A percentile compares a stretch with the other conserved stretches of the same genome.
These are phyloP conservation scores for Trachythela sp. DNA, from an alignment of 64 coral and sea anemone genomes.

Conservation along the genomic window DNA sequence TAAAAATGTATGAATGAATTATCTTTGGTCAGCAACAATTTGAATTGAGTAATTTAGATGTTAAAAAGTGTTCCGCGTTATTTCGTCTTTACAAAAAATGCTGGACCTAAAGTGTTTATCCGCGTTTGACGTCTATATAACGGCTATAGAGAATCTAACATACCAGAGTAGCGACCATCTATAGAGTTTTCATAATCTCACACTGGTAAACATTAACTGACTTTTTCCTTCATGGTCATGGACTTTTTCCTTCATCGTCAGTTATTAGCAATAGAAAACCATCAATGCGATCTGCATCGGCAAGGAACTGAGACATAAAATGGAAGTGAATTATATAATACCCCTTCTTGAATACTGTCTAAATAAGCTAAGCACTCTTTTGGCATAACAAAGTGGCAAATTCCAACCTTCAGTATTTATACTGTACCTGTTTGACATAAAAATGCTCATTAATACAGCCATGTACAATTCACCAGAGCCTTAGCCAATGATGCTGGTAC, in stretches of 20 bases:
- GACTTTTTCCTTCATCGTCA: background rate
- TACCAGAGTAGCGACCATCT: slow-evolving; percentile 6
- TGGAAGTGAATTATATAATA: too few species aligned
- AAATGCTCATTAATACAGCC: background rate
- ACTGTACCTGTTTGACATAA: background rate
- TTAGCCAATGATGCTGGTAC: background rate
- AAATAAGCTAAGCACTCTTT: background rate
- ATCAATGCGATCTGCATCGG: background rate
- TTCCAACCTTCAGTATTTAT: too few species aligned
- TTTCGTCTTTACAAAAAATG: too few species aligned
- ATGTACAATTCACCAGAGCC: background rate
- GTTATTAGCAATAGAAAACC: background rate
- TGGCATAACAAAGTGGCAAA: too few species aligned
- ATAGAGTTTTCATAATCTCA: background rate
- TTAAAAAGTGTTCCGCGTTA: too few species aligned
- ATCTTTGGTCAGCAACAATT: too few species aligned
- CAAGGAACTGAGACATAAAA: background rate
- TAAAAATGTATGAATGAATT: too few species aligned
- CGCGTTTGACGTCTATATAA: too few species aligned
- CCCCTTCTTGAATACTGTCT: too few species aligned
- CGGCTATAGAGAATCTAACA: background rate
- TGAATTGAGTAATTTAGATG: too few species aligned
- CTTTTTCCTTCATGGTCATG: background rate
- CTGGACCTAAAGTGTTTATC: too few species aligned
- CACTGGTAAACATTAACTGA: background rate